phyloP scores from a whole-genome alignment of 2,797 vertebrate genomes.

The Enteromius fasciolatus region DNA sequence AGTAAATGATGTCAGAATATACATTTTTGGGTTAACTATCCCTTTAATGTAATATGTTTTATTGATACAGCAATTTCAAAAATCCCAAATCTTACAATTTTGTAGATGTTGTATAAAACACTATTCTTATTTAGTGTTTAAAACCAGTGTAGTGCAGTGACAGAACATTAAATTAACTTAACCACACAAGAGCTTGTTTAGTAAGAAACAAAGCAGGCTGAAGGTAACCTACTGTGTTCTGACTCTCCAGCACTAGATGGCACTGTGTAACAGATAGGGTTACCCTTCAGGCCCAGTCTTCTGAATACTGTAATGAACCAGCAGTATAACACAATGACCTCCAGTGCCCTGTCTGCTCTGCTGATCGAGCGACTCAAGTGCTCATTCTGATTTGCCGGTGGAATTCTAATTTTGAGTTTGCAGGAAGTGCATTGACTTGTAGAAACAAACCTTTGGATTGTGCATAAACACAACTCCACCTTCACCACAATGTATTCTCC shows the following conservation, averaged over 20 bases:
- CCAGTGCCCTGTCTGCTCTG: constrained; percentile 23
- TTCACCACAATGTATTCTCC: constrained; percentile 34
- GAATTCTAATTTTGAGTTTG: constrained; percentile 54
- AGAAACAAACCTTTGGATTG: constrained; percentile 37
- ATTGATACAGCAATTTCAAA: neutral
- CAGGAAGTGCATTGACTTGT: constrained; percentile 58
- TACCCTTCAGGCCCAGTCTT: constrained; percentile 1
- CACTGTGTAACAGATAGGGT: constrained; percentile 58
- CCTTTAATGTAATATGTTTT: neutral
- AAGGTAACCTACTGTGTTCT: constrained; percentile 36
- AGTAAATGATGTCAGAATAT: neutral
- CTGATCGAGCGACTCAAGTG: constrained; percentile 47
- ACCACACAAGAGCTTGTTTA: constrained; percentile 32
- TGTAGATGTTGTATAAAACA: neutral
- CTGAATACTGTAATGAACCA: constrained; percentile 44
- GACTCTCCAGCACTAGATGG: constrained; percentile 56
- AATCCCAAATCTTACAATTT: neutral
- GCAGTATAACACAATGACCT: constrained; percentile 44
- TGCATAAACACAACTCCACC: constrained; percentile 28
- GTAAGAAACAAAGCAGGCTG: constrained; percentile 24
- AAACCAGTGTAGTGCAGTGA: neutral
- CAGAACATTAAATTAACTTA: neutral
- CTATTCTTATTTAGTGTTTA: neutral
- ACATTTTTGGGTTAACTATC: neutral
- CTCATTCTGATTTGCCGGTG: constrained; percentile 43